Conservation (phyloP, 2,797 vertebrate species). For the Tenualosa ilisha region DNA sequence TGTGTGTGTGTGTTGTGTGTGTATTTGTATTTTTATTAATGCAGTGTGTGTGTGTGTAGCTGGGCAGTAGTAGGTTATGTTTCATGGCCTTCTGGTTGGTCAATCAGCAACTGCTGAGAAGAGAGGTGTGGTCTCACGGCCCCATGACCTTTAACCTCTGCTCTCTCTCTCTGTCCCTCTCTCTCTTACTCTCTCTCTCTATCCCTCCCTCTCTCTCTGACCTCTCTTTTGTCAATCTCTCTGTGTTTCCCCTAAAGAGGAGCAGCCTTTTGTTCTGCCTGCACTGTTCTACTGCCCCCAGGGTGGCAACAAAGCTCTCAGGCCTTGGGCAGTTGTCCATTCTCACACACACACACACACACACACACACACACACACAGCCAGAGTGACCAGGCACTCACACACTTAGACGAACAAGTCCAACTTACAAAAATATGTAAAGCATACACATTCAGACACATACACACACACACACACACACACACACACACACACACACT, state of each 20-base stretch:
- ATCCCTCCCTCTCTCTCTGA: background rate
- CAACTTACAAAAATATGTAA: background rate
- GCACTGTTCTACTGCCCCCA: background rate
- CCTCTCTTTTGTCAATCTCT: background rate
- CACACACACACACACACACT: too few relatives aligned
- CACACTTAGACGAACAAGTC: background rate
- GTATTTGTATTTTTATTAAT: background rate
- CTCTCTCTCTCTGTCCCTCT: background rate
- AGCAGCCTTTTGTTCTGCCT: background rate
- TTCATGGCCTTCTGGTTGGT: slow-evolving; percentile 17
- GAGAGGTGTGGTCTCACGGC: background rate
- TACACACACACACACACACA: too few relatives aligned
- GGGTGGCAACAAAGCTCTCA: slow-evolving; percentile 12
- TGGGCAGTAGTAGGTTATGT: background rate
- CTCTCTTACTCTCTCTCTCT: background rate
- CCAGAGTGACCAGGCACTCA: too few relatives aligned
- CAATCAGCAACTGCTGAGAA: slow-evolving; percentile 5
- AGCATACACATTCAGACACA: background rate
- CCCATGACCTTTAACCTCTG: background rate
- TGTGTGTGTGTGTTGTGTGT: background rate
- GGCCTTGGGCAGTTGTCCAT: background rate
- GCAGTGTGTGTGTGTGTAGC: background rate
- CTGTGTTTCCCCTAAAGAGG: background rate
- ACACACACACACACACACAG: background rate
- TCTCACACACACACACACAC: background rate